A percentile compares a stretch with the other conserved stretches of the same genome.
These are phyloP conservation scores for Bombylius major DNA, from an alignment of 2,888 invertebrate genomes.

Conservation along the genomic window DNA sequence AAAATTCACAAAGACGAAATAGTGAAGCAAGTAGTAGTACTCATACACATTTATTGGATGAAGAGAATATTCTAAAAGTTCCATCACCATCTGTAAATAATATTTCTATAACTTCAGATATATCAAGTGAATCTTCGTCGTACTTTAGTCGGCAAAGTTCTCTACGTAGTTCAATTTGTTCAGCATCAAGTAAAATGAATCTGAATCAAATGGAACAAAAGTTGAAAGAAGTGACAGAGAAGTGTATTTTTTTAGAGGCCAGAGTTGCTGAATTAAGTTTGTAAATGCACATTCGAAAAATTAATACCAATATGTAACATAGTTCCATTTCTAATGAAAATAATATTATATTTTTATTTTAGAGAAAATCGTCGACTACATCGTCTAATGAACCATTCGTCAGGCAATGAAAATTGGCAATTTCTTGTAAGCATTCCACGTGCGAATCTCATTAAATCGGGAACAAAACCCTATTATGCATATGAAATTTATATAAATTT, in stretches of 20 bases:
- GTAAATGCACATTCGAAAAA: constrained; percentile 2
- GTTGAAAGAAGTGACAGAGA: constrained; percentile 25
- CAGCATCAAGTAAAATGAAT: not conserved
- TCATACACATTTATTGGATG: too few relatives aligned
- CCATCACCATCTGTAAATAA: not conserved
- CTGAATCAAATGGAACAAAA: constrained; percentile 21
- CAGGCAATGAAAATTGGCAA: not conserved
- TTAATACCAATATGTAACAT: too few relatives aligned
- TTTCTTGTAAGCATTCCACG: constrained; percentile 33
- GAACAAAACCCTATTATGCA: constrained; percentile 24
- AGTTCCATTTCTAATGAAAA: too few relatives aligned
- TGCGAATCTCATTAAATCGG: constrained; percentile 13
- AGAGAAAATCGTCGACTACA: constrained; percentile 29
- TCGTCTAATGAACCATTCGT: not conserved
- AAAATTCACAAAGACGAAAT: not conserved
- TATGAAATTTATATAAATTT: constrained; percentile 35
- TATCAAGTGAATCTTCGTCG: constrained; percentile 27
- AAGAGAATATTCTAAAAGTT: too few relatives aligned
- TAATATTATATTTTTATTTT: not conserved
- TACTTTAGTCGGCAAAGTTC: constrained; percentile 25
- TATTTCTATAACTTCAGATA: not conserved
- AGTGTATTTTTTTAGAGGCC: constrained; percentile 29
- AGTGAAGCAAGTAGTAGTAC: too few relatives aligned
- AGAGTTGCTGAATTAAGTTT: constrained; percentile 30
- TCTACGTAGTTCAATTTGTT: not conserved